Base-by-base conservation (phyloP, 2,113 vertebrate genomes). In the Neolamprologus sp. region DNA sequence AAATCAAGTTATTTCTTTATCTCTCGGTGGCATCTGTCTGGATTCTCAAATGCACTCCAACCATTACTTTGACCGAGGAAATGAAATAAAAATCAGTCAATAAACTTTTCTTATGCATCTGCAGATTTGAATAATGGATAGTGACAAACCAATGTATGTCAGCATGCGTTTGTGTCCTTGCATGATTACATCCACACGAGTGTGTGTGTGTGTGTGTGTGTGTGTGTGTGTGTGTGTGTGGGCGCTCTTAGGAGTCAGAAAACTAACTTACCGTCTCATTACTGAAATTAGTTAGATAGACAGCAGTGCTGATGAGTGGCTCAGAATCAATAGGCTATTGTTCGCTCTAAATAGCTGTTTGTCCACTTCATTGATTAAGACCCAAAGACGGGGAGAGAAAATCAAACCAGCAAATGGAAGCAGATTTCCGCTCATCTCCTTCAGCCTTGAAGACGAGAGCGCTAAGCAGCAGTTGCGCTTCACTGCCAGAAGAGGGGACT, bases 401-500 rank as follows among this genome's bases (percentile, higher is more conserved):
- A 95, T 95, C 93, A 95, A 95, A 94, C 82, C 85, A 90, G 90
- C 93, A 91, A 93, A 92, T 92, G 80, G 86, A 90, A 94, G 89
- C 85, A 65, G 89, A 94, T 92, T 89, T 89, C 82, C 80, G 84
- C 88, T 91, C 75, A 37, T 90, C 91, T 92, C 83, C 88, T 82
- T 93, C 73, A 91, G 89, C 93, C 91, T 93, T 37, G 80, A 82
- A 55, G 86, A 82, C 7, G 55, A 83, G 68, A 53, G 57, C 9
- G 12, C 17, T 14, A 21, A 7, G 2, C 13, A 53, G 51, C 26
- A 91, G 84, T 68, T 85, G 7, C 81, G 14, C 9, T 2, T 21
- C 12, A 4, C 19, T 1, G 6, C 89, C 97, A 97, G 96, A 85
- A 97, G 98, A 96, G 97, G 97, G 97, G 88, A 93, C 90, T 97